phyloP scores from a whole-genome alignment of 2,797 vertebrate genomes.

The Ataeniobius toweri region DNA sequence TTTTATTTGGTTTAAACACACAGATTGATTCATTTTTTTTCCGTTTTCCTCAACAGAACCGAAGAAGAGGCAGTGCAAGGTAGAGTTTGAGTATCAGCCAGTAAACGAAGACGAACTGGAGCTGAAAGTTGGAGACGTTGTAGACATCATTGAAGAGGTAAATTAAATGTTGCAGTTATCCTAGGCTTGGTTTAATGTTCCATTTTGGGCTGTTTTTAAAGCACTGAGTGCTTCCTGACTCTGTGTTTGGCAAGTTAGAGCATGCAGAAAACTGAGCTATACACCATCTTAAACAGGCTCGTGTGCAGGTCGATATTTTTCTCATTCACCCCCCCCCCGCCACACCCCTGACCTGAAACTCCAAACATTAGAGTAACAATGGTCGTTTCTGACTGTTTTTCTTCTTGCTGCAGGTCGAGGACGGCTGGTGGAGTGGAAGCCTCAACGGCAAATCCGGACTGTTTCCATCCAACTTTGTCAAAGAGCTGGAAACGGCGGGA shows the following conservation, averaged over 20 bases:
- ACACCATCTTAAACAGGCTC: too few species aligned
- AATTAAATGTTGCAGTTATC: background rate
- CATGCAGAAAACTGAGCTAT: slow-evolving; percentile 2
- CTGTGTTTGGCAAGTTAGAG: slow-evolving; percentile 23
- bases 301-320: background rate
- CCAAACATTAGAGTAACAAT: background rate
- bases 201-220: background rate
- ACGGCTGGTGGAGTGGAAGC: slow-evolving; percentile 94
- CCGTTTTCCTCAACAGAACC: slow-evolving; percentile 71
- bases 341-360: background rate
- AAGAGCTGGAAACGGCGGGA: slow-evolving; percentile 84
- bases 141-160: slow-evolving; percentile 93
- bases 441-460: slow-evolving; percentile 87
- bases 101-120: slow-evolving; percentile 95
- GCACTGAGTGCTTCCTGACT: background rate
- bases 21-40: slow-evolving; percentile 4
- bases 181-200: background rate
- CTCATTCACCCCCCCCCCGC: background rate
- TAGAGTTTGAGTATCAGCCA: slow-evolving; percentile 87
- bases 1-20: slow-evolving; percentile 1
- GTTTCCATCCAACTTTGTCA: slow-evolving; percentile 96
- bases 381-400: background rate
- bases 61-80: slow-evolving; percentile 90
- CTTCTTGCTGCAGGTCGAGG: slow-evolving; percentile 84
- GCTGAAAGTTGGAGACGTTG: slow-evolving; percentile 87